Base-by-base conservation (phyloP, 2,888 invertebrate genomes). In the Synanthedon tipuliformis region DNA sequence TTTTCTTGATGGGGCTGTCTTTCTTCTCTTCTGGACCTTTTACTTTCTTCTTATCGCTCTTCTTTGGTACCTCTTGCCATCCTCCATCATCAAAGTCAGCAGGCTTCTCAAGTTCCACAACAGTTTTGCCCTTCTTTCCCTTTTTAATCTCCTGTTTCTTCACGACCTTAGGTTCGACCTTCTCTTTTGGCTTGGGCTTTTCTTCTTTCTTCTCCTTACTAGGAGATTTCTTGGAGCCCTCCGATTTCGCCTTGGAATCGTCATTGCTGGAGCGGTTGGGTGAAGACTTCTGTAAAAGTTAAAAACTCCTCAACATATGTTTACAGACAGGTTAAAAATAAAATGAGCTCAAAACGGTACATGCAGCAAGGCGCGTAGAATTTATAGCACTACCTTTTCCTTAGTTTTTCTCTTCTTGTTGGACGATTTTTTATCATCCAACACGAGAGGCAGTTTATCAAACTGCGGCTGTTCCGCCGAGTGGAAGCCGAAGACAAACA, bases 391-490 rank as follows among this genome's bases (percentile, higher is more conserved):
- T 81, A 92, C 92, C 91, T 92, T 93, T 73, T 92, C 92, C 80
- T 92, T 92, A 64, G 83, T 88, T 89, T 92, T 92, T 65, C 89
- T 88, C 76, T 92, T 93, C 81, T 92, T 92, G 67, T 80, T 90
- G 65, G 89, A 87, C 59, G 90, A 89, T 82, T 92, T 93, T 74
- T 90, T 90, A 68, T 93, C 92, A 73, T 91, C 92, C 61, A 89
- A 68, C 60, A 87, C 81, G 61, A 89, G 78, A 48, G 91, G 89
- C 58, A 93, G 85, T 79, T 93, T 92, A 71, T 92, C 92, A 76
- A 93, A 93, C 71, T 93, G 92, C 71, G 95, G 95, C 81, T 94
- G 93, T 76, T 92, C 92, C 61, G 93, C 91, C 58, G 92, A 90
- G 84, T 92, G 93, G 82, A 94, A 93, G 59, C 94, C 94, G 78